Percentiles rank a stretch among this genome's conserved stretches.
Conservation (phyloP, 2,113 vertebrate species). For the Donacobius atricapilla region DNA sequence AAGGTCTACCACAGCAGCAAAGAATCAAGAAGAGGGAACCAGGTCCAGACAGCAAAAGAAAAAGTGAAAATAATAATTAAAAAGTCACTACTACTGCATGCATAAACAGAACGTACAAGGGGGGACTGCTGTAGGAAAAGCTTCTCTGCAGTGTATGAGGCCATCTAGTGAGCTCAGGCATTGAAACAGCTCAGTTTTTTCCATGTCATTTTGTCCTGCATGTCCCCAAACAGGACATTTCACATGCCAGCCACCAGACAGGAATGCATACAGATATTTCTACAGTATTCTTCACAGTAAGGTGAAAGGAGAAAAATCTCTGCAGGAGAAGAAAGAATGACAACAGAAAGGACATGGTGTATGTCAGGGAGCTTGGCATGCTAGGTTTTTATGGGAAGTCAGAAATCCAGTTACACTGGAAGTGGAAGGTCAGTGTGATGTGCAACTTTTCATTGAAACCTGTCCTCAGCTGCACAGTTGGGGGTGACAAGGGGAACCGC, state of each 20-base stretch:
- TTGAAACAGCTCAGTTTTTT: not conserved
- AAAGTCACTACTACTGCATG: not conserved
- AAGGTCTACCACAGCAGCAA: not conserved
- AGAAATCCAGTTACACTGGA: not conserved
- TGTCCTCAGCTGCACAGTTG: not conserved
- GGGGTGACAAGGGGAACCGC: not conserved
- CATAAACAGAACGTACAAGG: not conserved
- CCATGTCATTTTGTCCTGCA: not conserved
- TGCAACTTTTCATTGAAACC: not conserved
- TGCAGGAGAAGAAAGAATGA: not conserved
- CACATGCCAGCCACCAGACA: not conserved
- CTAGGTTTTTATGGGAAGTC: not conserved
- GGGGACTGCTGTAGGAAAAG: not conserved
- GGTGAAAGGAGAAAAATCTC: not conserved
- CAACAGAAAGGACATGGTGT: not conserved
- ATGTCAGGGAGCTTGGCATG: not conserved
- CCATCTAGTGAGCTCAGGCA: constrained; percentile 57
- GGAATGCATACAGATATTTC: not conserved
- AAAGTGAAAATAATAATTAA: not conserved
- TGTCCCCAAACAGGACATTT: too few relatives aligned
- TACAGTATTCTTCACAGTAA: not conserved
- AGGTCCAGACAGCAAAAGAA: not conserved
- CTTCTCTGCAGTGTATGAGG: not conserved
- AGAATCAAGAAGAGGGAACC: not conserved
- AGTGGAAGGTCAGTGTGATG: not conserved